A percentile compares a stretch with the other conserved stretches of the same genome.
These are phyloP conservation scores for Caenorhabditis macrosperma DNA, from an alignment of 2,888 invertebrate species.

Conservation along the genomic window DNA sequence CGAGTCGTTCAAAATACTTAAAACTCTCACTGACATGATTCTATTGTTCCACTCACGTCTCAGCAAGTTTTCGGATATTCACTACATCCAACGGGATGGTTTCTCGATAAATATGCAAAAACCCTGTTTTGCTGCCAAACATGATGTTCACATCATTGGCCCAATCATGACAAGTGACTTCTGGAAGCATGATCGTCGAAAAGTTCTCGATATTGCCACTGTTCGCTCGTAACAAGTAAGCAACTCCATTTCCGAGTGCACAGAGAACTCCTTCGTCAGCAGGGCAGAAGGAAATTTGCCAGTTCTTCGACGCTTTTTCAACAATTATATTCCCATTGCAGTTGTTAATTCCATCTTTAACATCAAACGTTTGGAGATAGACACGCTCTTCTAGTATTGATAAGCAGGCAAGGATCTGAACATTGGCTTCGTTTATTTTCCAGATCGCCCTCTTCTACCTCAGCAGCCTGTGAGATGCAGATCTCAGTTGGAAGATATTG, in stretches of 20 bases:
- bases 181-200: conserved; percentile 67
- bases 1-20: conserved; percentile 34
- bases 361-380: conserved; percentile 53
- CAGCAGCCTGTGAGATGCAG: conserved; percentile 59
- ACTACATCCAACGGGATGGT: conserved; percentile 72
- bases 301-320: conserved; percentile 40
- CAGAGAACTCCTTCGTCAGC: conserved; percentile 76
- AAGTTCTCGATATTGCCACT: conserved; percentile 70
- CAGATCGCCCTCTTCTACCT: conserved; percentile 21
- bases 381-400: conserved; percentile 57
- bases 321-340: conserved; percentile 51
- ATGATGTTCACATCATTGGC: conserved; percentile 75
- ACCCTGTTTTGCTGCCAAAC: conserved; percentile 70
- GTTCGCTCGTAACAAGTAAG: conserved; percentile 66
- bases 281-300: conserved; percentile 73
- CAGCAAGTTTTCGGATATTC: conserved; percentile 61
- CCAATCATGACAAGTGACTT: conserved; percentile 73
- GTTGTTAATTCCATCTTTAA: conserved; percentile 55
- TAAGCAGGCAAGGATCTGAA: conserved; percentile 53
- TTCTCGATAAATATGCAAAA: conserved; percentile 72
- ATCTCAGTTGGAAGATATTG: conserved; percentile 39
- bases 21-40: too few relatives aligned
- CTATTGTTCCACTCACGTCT: conserved; percentile 54
- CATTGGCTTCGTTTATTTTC: neutral
- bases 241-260: conserved; percentile 61